These are phyloP conservation scores for Cliona cf. orientalis DNA, from an alignment of 37 sponge, comb jelly and placozoan species.

Conservation along the genomic window DNA sequence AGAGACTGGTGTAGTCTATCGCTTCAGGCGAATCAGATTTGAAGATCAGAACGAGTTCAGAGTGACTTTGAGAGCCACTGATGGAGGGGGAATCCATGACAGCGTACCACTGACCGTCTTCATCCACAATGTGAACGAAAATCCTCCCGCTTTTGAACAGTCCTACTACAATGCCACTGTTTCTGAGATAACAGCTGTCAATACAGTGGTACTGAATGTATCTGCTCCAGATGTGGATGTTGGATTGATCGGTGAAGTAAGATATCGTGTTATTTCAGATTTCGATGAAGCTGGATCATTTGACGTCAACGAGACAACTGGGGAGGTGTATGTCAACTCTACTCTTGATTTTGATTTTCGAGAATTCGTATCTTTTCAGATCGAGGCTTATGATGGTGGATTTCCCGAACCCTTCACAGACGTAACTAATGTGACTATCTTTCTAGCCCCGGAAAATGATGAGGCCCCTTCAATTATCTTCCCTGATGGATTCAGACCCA, in stretches of 20 bases:
- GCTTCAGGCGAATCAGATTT: conserved; percentile 11
- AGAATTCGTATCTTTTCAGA: conserved; percentile 50
- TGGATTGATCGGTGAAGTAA: conserved; percentile 58
- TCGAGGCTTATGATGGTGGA: conserved; percentile 86
- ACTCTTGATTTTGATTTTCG: conserved; percentile 65
- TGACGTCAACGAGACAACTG: conserved; percentile 50
- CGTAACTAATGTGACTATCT: conserved; percentile 59
- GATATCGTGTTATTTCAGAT: conserved; percentile 50
- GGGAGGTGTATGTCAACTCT: conserved; percentile 33
- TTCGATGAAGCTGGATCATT: conserved; percentile 76
- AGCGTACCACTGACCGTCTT: conserved; percentile 31
- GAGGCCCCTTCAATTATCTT: conserved; percentile 68
- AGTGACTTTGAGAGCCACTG: conserved; percentile 42
- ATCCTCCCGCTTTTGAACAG: conserved; percentile 47
- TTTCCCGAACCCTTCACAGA: conserved; percentile 78
- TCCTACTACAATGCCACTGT: conserved; percentile 49
- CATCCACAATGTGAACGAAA: conserved; percentile 54
- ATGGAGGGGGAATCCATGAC: conserved; percentile 11
- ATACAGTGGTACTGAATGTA: conserved; percentile 39
- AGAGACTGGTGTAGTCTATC: conserved; percentile 36
- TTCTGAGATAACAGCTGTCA: conserved; percentile 16
- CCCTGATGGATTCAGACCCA: conserved; percentile 12
- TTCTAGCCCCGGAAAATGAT: conserved; percentile 57
- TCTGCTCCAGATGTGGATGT: conserved; percentile 54
- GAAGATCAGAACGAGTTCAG: conserved; percentile 26